A percentile compares a stretch with the other conserved stretches of the same genome.
These are phyloP conservation scores for Drosophila punjabiensis DNA, from an alignment of 1,140 invertebrate species.

Conservation along the genomic window DNA sequence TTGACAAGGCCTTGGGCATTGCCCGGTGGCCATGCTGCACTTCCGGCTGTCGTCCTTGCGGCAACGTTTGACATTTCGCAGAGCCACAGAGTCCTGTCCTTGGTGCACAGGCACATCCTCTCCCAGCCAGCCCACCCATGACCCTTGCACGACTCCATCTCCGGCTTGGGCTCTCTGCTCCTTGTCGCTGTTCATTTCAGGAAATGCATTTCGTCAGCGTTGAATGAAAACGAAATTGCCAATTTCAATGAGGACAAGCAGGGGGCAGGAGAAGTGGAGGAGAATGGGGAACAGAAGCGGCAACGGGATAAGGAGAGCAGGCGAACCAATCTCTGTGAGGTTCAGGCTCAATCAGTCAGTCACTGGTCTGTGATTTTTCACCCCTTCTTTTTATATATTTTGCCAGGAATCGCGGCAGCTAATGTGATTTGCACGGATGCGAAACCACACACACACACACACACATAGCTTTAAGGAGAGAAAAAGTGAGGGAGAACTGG, in stretches of 20 bases:
- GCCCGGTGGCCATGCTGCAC: slow-evolving; percentile 50
- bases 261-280: neutral
- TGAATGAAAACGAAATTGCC: slow-evolving; percentile 81
- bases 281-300: neutral
- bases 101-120: slow-evolving; percentile 44
- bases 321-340: slow-evolving; percentile 2
- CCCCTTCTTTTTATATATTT: neutral
- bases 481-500: neutral
- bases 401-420: slow-evolving; percentile 7
- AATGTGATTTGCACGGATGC: slow-evolving; percentile 38
- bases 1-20: slow-evolving; percentile 9
- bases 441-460: slow-evolving; percentile 5
- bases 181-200: slow-evolving; percentile 71
- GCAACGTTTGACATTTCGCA: slow-evolving; percentile 61
- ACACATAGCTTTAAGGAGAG: neutral
- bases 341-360: slow-evolving; percentile 37
- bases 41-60: slow-evolving; percentile 62
- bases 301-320: neutral
- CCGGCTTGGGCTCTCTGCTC: slow-evolving; percentile 29
- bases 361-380: slow-evolving; percentile 28
- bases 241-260: slow-evolving; percentile 58
- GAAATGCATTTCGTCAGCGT: slow-evolving; percentile 80
- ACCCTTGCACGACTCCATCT: slow-evolving; percentile 18
- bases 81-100: slow-evolving; percentile 27
- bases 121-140: slow-evolving; percentile 1